Evolutionary conservation across 2,888 invertebrate genomes (phyloP), one percentile per base, ranked within the genome.

Genomic region (Plutella xylostella): DNA sequence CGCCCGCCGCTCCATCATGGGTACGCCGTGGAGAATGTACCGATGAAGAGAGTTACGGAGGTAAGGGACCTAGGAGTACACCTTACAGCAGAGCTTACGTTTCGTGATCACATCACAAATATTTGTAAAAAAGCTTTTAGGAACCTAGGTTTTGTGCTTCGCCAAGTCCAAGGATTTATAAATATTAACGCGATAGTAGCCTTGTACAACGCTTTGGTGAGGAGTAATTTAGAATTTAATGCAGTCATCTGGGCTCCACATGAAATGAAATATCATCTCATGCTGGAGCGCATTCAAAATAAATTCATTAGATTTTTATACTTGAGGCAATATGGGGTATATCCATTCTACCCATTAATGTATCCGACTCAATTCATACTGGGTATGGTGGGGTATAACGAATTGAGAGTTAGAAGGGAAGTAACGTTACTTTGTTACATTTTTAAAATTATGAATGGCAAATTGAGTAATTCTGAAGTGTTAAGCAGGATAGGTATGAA

Each of bases 211-310:
- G 46, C 47, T 14, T 15, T 51, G 51, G n/a, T n/a, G n/a, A n/a
- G n/a, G n/a, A n/a, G n/a, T n/a, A n/a, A n/a, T n/a, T n/a, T n/a
- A n/a, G n/a, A 51, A 42, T 34, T 22, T 31, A 43, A 46, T 42
- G 41, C 47, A 9, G 44, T 42, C 17, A 30, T 51, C 19, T 51
- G 49, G 49, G 21, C 43, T 19, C 49, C 51, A 12, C 38, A 38
- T 40, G 49, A 49, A 14, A 35, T 41, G 2, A 48, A 47, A 39
- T 44, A 37, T 37, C 14, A 18, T n/a, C 14, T 17, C 6, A 28
- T 37, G 38, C 7, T 44, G 45, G 39, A 22, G 22, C 17, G 40
- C 9, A 28, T 41, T 5, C 25, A 9, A 7, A 25, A 25, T n/a
- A n/a, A n/a, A n/a, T n/a, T n/a, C n/a, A n/a, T n/a, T n/a, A n/a